Conservation (phyloP, 2,797 vertebrate genomes). For the Hemibagrus guttatus region DNA sequence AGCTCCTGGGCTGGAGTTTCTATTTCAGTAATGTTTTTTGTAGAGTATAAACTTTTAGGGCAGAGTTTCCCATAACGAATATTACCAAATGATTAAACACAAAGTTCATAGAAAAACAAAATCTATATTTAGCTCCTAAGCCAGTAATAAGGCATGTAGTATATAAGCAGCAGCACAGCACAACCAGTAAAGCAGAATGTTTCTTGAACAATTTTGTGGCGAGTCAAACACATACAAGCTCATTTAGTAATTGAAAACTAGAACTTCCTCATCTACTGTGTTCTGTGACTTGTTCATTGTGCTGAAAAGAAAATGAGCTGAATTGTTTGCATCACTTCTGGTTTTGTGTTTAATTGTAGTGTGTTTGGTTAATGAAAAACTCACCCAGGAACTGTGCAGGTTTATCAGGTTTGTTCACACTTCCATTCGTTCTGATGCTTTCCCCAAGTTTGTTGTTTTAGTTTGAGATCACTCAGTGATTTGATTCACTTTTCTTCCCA, state of each 20-base stretch:
- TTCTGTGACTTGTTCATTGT: neutral
- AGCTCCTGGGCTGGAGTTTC: neutral
- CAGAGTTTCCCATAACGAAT: neutral
- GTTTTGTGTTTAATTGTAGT: neutral
- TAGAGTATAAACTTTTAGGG: neutral
- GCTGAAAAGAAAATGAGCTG: neutral
- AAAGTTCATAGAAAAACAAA: neutral
- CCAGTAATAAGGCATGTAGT: neutral
- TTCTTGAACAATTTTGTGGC: neutral
- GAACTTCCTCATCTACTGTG: neutral
- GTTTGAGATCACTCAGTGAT: too few species aligned
- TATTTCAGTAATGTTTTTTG: neutral
- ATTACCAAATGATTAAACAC: neutral
- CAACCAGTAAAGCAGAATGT: neutral
- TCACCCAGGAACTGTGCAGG: neutral
- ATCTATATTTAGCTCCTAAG: neutral
- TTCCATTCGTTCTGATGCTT: too few species aligned
- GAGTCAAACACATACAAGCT: neutral
- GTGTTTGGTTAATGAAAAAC: neutral
- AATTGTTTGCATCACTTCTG: neutral
- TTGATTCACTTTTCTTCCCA: too few species aligned
- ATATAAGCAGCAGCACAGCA: neutral
- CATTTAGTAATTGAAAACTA: conserved; percentile 6
- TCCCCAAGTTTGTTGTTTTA: too few species aligned
- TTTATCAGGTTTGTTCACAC: neutral